Evolutionary conservation across 2,113 vertebrate genomes (phyloP).

Genomic region (Syngnathoides biaculeatus): DNA sequence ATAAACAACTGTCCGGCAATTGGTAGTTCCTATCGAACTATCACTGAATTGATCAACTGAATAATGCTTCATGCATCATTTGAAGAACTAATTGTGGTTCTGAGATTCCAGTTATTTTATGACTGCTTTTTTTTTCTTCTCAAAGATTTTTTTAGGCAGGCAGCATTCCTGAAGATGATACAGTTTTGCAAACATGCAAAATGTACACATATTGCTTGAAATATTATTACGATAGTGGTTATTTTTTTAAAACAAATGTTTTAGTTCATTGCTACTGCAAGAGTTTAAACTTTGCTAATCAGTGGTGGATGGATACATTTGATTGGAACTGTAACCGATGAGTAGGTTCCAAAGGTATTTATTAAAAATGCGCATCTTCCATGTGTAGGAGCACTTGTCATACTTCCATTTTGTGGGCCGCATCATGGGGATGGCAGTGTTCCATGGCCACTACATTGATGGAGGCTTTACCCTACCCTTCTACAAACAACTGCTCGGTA

Average conservation of each 20-base stretch:
- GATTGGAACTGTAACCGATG: neutral
- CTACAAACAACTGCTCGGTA: slow-evolving; percentile 97
- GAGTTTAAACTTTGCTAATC: neutral
- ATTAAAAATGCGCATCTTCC: slow-evolving; percentile 18
- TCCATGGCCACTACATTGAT: slow-evolving; percentile 97
- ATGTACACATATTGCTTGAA: neutral
- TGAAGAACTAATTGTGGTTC: no score
- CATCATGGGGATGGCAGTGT: slow-evolving; percentile 99
- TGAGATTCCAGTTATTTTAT: no score
- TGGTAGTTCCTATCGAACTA: no score
- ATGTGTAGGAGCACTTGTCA: slow-evolving; percentile 89
- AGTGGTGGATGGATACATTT: neutral
- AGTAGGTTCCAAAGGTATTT: neutral
- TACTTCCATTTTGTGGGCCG: slow-evolving; percentile 98
- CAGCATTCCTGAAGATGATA: no score
- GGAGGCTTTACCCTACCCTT: slow-evolving; percentile 96
- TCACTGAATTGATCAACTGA: no score
- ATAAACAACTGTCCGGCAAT: neutral
- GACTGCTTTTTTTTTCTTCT: neutral
- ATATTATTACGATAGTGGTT: neutral
- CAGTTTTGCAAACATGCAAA: neutral
- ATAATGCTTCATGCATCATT: no score
- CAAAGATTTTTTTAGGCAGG: no score
- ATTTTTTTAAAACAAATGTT: neutral
- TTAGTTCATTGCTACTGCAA: neutral